These are phyloP conservation scores for Cheilosia vernalis DNA, from an alignment of 2,888 invertebrate species.

Conservation along the genomic window DNA sequence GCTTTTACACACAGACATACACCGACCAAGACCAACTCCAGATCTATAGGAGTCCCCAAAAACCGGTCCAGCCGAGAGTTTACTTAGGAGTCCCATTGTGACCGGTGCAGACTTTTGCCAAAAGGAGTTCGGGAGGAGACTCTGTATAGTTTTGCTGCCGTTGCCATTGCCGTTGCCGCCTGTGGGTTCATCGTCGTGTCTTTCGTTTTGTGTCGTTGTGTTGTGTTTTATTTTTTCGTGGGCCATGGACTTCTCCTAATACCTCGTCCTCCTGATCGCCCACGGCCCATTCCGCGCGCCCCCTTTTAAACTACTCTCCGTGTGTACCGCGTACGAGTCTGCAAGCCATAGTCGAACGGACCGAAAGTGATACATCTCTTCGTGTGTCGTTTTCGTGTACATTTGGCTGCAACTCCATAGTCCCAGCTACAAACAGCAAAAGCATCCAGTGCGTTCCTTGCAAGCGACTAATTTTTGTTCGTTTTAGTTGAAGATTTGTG, in stretches of 20 bases:
- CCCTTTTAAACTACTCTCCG: conserved; percentile 1
- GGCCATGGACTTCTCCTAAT: conserved; percentile 68
- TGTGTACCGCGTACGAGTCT: conserved; percentile 45
- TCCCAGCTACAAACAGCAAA: conserved; percentile 5
- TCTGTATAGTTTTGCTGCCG: conserved; percentile 43
- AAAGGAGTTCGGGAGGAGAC: conserved; percentile 67
- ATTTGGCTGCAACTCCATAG: conserved; percentile 31
- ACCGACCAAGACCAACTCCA: conserved; percentile 23
- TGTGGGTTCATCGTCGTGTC: conserved; percentile 66
- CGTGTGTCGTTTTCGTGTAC: conserved; percentile 58
- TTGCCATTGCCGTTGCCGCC: conserved; percentile 48
- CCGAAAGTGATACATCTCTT: conserved; percentile 68
- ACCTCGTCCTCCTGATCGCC: conserved; percentile 51
- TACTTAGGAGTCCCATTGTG: conserved; percentile 63
- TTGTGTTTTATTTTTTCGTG: conserved; percentile 47
- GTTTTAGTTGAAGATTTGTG: conserved; percentile 26
- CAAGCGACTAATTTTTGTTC: conserved; percentile 55
- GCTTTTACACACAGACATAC: conserved; percentile 38
- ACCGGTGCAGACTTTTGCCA: conserved; percentile 49
- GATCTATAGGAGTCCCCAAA: conserved; percentile 70
- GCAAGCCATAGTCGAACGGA: conserved; percentile 58
- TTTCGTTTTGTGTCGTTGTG: conserved; percentile 56
- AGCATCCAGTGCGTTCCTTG: conserved; percentile 43
- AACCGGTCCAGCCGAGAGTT: conserved; percentile 71
- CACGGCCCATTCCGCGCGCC: conserved; percentile 52